Conservation (phyloP, 2,888 invertebrate species). For the Acleris cristana region DNA sequence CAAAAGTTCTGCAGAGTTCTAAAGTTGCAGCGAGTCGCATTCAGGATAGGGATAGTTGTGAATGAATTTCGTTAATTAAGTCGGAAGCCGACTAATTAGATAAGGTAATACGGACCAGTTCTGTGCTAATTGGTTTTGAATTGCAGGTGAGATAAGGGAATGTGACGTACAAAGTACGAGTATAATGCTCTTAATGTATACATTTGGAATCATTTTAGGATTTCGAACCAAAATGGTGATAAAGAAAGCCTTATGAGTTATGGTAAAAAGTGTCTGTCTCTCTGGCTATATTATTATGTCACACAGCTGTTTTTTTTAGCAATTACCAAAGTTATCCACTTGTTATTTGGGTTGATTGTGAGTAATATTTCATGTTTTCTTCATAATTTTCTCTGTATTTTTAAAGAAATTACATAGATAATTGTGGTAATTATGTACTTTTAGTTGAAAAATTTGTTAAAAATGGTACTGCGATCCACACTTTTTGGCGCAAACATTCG, state of each 20-base stretch:
- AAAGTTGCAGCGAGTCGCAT: conserved; percentile 19
- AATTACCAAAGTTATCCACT: background rate
- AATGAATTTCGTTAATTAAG: conserved; percentile 30
- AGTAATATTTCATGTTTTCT: background rate
- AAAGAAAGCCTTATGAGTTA: no score
- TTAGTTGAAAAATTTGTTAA: no score
- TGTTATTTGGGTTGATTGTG: background rate
- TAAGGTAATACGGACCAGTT: conserved; percentile 1
- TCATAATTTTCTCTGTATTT: no score
- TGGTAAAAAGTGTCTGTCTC: no score
- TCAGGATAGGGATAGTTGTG: conserved; percentile 9
- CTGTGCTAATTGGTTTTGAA: conserved; percentile 1
- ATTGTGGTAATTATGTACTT: no score
- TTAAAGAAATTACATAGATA: no score
- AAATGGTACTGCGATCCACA: no score
- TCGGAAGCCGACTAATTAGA: conserved; percentile 9
- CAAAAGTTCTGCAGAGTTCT: conserved; percentile 10
- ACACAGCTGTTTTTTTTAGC: no score
- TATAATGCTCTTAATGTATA: background rate
- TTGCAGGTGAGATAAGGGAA: background rate
- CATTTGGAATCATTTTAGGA: no score
- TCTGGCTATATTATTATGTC: no score
- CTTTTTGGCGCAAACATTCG: no score
- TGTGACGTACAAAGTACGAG: background rate
- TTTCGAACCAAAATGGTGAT: no score